Base-by-base conservation (phyloP, 1,140 invertebrate genomes). In the Hyposmocoma kahamanoa region DNA sequence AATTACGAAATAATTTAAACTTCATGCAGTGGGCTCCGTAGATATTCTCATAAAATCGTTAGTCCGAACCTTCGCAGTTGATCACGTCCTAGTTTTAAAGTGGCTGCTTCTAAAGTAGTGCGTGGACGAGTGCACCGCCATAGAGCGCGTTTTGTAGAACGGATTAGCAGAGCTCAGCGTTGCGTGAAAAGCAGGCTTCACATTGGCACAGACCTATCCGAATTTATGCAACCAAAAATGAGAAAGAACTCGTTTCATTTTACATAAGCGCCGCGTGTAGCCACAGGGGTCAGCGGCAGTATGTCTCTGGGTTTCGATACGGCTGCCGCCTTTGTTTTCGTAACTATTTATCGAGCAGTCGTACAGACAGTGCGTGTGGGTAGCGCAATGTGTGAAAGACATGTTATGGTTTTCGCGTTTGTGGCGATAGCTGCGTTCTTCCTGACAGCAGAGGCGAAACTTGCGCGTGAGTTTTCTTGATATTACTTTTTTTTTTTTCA, bases 201-300 rank as follows among this genome's bases (percentile, higher is more conserved):
- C 51, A 66, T 82, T 79, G 64, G 73, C 64, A 76, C 72, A 79
- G 68, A 79, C 60, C 59, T 66, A 62, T 49, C 59, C 58, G 67
- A 70, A 71, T 81, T 79, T 73, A 63, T 84, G 77, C 76, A 82
- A 84, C 59, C 67, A 49, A 71, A 75, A 73, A 84, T 80, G 72
- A 77, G 72, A 83, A 77, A 74, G 64, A 80, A 72, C 68, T 62
- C 47, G 75, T 72, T 73, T 68, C 53, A 42, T 73, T 79, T 79
- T 68, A 69, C 69, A 75, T 75, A 77, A 79, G 67, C 65, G 41
- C 42, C 34, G 46, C 50, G 51, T 48, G 41, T 44, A 46, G 34
- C 42, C 42, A 52, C 53, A 51, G 67, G 67, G 68, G 68, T 72
- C 67, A 65, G 38, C 41, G 21, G 53, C 62, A 69, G 72, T 70